A percentile compares a stretch with the other conserved stretches of the same genome.
phyloP scores from a whole-genome alignment of 2,888 invertebrate genomes.

The Tetheella fluctuosa region DNA sequence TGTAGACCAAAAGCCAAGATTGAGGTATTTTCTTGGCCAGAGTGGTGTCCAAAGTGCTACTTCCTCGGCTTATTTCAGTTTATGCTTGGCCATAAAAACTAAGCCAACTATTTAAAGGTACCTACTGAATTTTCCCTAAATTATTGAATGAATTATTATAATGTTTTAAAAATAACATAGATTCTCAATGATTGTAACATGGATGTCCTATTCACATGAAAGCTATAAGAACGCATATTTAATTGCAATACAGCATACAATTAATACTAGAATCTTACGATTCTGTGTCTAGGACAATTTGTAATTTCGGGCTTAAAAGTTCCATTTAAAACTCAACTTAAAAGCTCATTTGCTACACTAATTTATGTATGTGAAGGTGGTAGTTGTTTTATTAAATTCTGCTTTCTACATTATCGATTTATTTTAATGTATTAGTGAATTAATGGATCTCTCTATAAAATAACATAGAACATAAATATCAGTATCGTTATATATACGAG shows the following conservation, averaged over 20 bases:
- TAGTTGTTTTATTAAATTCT: slow-evolving; percentile 9
- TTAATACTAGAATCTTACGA: slow-evolving; percentile 1
- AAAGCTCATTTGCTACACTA: slow-evolving; percentile 28
- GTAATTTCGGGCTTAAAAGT: slow-evolving; percentile 5
- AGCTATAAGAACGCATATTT: slow-evolving; percentile 1
- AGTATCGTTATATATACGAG: no score
- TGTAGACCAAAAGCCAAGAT: no score
- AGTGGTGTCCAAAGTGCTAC: no score
- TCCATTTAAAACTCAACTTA: no score
- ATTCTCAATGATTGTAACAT: slow-evolving; percentile 39
- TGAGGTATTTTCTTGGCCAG: no score
- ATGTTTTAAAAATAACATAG: neutral
- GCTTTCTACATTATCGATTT: neutral
- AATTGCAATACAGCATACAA: neutral
- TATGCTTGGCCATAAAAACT: no score
- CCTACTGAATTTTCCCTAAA: no score
- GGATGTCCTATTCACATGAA: slow-evolving; percentile 27
- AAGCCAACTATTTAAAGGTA: no score
- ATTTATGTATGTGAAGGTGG: slow-evolving; percentile 44
- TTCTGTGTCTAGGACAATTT: neutral
- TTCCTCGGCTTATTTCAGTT: no score
- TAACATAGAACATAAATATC: no score
- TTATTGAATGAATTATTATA: no score
- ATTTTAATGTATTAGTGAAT: neutral
- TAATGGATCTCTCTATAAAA: no score